A percentile compares a stretch with the other conserved stretches of the same genome.
Evolutionary conservation across 2,888 invertebrate species (phyloP).

Genomic region (Steinernema carpocapsae): DNA sequence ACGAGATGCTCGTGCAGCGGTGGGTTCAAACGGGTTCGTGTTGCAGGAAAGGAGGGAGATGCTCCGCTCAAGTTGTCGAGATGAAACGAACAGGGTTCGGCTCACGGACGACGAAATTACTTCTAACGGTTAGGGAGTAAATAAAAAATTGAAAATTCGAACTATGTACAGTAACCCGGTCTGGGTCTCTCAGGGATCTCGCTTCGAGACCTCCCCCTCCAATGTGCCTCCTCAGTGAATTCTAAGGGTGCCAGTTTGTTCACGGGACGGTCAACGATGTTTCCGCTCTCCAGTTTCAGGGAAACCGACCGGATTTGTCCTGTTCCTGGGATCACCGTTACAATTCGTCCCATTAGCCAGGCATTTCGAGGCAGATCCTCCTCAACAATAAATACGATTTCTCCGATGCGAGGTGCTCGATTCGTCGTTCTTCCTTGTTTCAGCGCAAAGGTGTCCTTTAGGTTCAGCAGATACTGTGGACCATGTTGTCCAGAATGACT

Average conservation of each 20-base stretch:
- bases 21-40: too few relatives aligned
- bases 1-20: too few relatives aligned
- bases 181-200: neutral
- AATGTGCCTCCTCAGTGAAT: neutral
- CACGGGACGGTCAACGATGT: neutral
- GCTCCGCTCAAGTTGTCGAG: too few relatives aligned
- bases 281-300: constrained; percentile 4
- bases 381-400: constrained; percentile 35
- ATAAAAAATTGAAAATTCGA: too few relatives aligned
- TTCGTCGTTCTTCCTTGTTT: constrained; percentile 19
- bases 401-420: constrained; percentile 1
- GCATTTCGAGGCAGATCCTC: too few relatives aligned
- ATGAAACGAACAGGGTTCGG: too few relatives aligned
- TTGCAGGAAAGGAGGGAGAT: too few relatives aligned
- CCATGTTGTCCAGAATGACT: constrained; percentile 41
- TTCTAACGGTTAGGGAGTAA: too few relatives aligned
- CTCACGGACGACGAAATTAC: too few relatives aligned
- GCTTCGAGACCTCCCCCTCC: neutral
- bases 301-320: constrained; percentile 37
- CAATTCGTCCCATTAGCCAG: constrained; percentile 40
- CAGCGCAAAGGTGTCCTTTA: constrained; percentile 33
- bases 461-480: constrained; percentile 35
- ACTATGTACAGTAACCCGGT: too few relatives aligned
- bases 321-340: neutral
- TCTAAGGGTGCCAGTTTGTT: constrained; percentile 32